Evolutionary conservation across 64 coral and sea anemone species (phyloP).

Genomic region (Anthopleura sola): DNA sequence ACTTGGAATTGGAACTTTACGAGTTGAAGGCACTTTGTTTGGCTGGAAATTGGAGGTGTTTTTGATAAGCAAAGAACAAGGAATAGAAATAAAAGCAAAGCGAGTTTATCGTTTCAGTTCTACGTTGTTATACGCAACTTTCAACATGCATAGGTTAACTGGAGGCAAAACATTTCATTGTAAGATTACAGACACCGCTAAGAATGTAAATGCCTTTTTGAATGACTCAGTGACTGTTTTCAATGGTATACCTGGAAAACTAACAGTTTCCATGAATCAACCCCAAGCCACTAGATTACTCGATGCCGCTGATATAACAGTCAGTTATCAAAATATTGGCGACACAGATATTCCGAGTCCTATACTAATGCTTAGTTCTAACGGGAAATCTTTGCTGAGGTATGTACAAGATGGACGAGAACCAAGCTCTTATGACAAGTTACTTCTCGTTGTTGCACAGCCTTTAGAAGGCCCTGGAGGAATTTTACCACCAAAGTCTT

Average conservation of each 20-base stretch:
- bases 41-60: slow-evolving; percentile 59
- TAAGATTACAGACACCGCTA: slow-evolving; percentile 31
- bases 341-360: slow-evolving; percentile 62
- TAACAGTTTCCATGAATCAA: slow-evolving; percentile 28
- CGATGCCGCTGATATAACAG: slow-evolving; percentile 40
- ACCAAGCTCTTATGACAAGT: slow-evolving; percentile 13
- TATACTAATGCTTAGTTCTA: slow-evolving; percentile 24
- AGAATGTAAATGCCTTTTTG: slow-evolving; percentile 20
- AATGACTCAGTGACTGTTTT: slow-evolving; percentile 37
- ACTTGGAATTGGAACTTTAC: slow-evolving; percentile 50
- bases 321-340: slow-evolving; percentile 75
- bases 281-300: slow-evolving; percentile 30
- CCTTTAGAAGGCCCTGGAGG: slow-evolving; percentile 62
- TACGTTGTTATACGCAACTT: slow-evolving; percentile 55
- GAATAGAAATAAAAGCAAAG: slow-evolving; percentile 25
- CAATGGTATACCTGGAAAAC: slow-evolving; percentile 50
- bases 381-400: slow-evolving; percentile 12
- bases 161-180: slow-evolving; percentile 46
- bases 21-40: slow-evolving; percentile 74
- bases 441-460: slow-evolving; percentile 49
- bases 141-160: slow-evolving; percentile 18
- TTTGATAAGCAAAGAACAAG: slow-evolving; percentile 18
- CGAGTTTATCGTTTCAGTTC: slow-evolving; percentile 75
- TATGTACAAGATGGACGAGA: slow-evolving; percentile 50
- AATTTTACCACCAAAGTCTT: slow-evolving; percentile 24